Evolutionary conservation across 2,888 invertebrate genomes (phyloP).

Genomic region (Ceramica pisi): DNA sequence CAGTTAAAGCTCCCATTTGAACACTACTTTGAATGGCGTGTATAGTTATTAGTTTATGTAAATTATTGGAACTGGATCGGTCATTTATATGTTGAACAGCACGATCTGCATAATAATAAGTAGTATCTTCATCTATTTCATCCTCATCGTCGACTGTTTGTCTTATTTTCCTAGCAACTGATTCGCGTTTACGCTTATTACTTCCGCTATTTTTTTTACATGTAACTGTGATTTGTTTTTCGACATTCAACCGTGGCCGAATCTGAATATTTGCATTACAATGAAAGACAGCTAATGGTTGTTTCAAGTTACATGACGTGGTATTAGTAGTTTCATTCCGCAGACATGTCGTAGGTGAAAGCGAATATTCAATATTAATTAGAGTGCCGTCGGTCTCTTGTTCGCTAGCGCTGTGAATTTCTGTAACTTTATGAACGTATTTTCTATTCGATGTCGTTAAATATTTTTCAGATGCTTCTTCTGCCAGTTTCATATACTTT

Average conservation of each 20-base stretch:
- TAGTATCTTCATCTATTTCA: constrained; percentile 79
- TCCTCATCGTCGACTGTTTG: constrained; percentile 73
- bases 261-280: constrained; percentile 62
- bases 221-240: constrained; percentile 56
- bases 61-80: constrained; percentile 73
- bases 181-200: constrained; percentile 44
- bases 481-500: constrained; percentile 39
- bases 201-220: constrained; percentile 38
- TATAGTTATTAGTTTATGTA: constrained; percentile 79
- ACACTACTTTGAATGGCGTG: constrained; percentile 74
- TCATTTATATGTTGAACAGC: constrained; percentile 77
- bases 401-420: constrained; percentile 82
- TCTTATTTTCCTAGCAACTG: constrained; percentile 65
- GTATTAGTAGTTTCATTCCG: constrained; percentile 47
- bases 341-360: constrained; percentile 70
- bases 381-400: constrained; percentile 90
- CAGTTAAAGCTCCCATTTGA: constrained; percentile 76
- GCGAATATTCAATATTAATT: constrained; percentile 74
- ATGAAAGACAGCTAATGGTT: constrained; percentile 58
- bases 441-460: constrained; percentile 67
- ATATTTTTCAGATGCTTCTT: constrained; percentile 58
- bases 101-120: constrained; percentile 79
- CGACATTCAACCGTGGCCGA: constrained; percentile 3
- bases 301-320: constrained; percentile 63
- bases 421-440: constrained; percentile 74